These are phyloP conservation scores for Hydractinia echinata DNA, from an alignment of 30 jellyfish, hydroid and myxozoan species.

Conservation along the genomic window DNA sequence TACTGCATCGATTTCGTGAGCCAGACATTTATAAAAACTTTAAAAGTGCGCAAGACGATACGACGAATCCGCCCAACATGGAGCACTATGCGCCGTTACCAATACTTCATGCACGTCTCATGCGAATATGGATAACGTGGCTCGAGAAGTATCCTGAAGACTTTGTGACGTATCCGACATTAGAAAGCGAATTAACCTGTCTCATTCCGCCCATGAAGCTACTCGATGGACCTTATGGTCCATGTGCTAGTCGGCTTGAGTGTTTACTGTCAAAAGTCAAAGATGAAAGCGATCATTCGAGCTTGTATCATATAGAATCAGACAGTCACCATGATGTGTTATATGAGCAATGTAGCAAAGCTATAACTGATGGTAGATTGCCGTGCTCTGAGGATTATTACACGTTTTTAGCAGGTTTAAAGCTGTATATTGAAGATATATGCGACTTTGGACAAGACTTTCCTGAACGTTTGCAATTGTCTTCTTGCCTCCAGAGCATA, in stretches of 20 bases:
- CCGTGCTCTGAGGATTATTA: slow-evolving; percentile 94
- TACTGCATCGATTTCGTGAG: slow-evolving; percentile 87
- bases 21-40: slow-evolving; percentile 60
- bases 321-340: slow-evolving; percentile 80
- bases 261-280: slow-evolving; percentile 37
- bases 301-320: slow-evolving; percentile 6
- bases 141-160: slow-evolving; percentile 72
- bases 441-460: slow-evolving; percentile 74
- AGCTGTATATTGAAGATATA: slow-evolving; percentile 82
- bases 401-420: slow-evolving; percentile 78
- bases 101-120: slow-evolving; percentile 75
- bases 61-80: slow-evolving; percentile 19
- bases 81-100: slow-evolving; percentile 69
- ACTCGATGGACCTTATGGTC: slow-evolving; percentile 77
- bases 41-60: slow-evolving; percentile 43
- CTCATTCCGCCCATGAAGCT: slow-evolving; percentile 64
- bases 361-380: slow-evolving; percentile 67
- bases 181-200: slow-evolving; percentile 60
- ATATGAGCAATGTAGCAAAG: slow-evolving; percentile 82
- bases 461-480: slow-evolving; percentile 40
- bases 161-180: slow-evolving; percentile 54
- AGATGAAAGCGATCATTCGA: neutral
- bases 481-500: slow-evolving; percentile 50
- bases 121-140: slow-evolving; percentile 92
- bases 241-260: slow-evolving; percentile 83